Evolutionary conservation across 2,113 vertebrate species (phyloP), one percentile per base, ranked within the genome.

Genomic region (Myanophis thanlyinensis): DNA sequence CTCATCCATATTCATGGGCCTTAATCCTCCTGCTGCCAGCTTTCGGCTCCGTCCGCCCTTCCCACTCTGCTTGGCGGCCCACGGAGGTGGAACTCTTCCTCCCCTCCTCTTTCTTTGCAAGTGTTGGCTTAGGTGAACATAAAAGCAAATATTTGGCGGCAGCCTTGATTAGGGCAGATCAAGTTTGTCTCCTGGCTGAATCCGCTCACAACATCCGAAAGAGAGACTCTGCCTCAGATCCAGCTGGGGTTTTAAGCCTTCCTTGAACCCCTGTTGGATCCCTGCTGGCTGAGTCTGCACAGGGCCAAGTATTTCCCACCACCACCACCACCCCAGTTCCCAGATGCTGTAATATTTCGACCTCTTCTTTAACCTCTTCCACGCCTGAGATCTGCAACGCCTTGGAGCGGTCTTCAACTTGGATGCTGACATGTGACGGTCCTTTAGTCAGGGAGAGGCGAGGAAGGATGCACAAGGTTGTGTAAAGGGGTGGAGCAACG

Each of bases 1-100:
- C 92, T 96, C 35, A 93, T 97, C 80, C 95, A 96, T 96, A 97
- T 97, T 97, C 96, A 96, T 94, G 2, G 15, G 3, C 62, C 92
- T 95, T 94, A 95, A 94, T 95, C 90, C 93, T 93, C 93, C 92
- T 40, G 91, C 47, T 88, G 89, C 10, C 85, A 59, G 89, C 62
- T 25, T 90, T 53, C 93, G 4, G 20, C 25, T 93, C 89, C 51
- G 84, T 85, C 87, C 18, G n/a, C 12, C 67, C 67, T 80, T 80
- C 3, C 23, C 46, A 88, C 52, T 59, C 35, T 40, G 86, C 51
- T 88, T 84, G 51, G 73, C 13, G 91, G 90, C 86, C 52, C 11
- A 46, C 22, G 35, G 93, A 73, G 7, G 94, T 27, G 53, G 49
- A 59, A 11, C 3, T 20, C 54, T 95, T 89, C 91, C 59, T 93